Evolutionary conservation across 92 coral and sea anemone genomes (phyloP).

Genomic region (Metridium senile): DNA sequence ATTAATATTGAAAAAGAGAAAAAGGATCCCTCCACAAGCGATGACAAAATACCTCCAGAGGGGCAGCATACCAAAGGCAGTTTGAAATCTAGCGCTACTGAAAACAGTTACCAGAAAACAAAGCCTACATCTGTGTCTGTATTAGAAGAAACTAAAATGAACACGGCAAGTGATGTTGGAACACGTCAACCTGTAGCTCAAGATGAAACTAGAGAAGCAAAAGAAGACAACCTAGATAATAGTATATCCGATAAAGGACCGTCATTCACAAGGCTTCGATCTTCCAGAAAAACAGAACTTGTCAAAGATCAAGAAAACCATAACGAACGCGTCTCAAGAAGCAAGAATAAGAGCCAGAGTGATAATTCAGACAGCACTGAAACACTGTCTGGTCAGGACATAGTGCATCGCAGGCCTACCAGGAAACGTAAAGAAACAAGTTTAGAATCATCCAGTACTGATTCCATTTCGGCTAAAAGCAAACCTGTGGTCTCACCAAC

Average conservation of each 20-base stretch:
- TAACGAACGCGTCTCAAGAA: constrained; percentile 1
- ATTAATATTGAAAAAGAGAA: not conserved
- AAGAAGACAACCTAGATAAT: not conserved
- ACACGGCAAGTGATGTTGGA: not conserved
- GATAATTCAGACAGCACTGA: constrained; percentile 18
- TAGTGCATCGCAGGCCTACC: not conserved
- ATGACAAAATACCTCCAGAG: not conserved
- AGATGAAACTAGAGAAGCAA: not conserved
- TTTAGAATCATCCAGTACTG: constrained; percentile 11
- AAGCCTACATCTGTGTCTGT: not conserved
- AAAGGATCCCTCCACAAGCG: not conserved
- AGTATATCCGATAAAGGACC: not conserved
- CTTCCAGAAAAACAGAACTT: not conserved
- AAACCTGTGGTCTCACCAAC: not conserved
- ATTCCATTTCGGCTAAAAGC: not conserved
- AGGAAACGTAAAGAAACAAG: not conserved
- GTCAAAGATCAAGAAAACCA: not conserved
- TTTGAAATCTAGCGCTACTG: not conserved
- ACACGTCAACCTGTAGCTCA: not conserved
- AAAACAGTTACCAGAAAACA: not conserved
- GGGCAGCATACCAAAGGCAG: not conserved
- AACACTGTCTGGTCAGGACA: constrained; percentile 8
- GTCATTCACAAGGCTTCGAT: constrained; percentile 1
- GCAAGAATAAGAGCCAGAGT: not conserved
- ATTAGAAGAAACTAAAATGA: not conserved